phyloP scores from a whole-genome alignment of 2,797 vertebrate species.

The Sebastes variabilis region DNA sequence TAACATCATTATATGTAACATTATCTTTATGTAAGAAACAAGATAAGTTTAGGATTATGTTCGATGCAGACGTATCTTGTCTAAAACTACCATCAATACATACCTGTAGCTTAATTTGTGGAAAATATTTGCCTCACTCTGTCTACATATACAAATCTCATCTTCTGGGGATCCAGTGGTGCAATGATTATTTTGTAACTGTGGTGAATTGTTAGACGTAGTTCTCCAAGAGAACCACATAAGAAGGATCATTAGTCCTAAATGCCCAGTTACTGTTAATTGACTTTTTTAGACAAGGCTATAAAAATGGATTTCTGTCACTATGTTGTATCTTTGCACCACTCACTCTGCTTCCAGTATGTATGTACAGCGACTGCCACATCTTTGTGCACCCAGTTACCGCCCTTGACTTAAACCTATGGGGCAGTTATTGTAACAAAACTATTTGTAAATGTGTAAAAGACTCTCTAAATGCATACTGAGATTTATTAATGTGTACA shows the following conservation, averaged over 20 bases:
- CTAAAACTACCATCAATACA: too few relatives aligned
- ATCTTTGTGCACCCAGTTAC: background rate
- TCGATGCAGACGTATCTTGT: too few relatives aligned
- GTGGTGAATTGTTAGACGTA: background rate
- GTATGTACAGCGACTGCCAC: background rate
- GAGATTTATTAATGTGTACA: too few relatives aligned
- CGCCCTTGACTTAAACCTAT: background rate
- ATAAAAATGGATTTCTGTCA: background rate
- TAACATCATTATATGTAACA: too few relatives aligned
- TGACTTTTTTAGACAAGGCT: background rate
- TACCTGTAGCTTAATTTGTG: too few relatives aligned
- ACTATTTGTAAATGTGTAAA: too few relatives aligned
- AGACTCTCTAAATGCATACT: too few relatives aligned
- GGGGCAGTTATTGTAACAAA: too few relatives aligned
- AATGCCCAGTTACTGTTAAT: background rate
- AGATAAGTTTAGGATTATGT: too few relatives aligned
- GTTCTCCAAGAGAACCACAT: background rate
- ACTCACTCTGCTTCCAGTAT: background rate
- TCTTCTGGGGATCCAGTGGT: background rate
- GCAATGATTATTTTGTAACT: background rate
- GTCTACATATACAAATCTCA: background rate
- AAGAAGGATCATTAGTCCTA: background rate
- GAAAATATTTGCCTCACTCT: too few relatives aligned
- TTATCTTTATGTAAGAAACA: too few relatives aligned
- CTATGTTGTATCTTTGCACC: background rate